Percentiles rank a stretch among this genome's conserved stretches.
Conservation (phyloP, 1,140 invertebrate species). For the Dendrolimus kikuchii region DNA sequence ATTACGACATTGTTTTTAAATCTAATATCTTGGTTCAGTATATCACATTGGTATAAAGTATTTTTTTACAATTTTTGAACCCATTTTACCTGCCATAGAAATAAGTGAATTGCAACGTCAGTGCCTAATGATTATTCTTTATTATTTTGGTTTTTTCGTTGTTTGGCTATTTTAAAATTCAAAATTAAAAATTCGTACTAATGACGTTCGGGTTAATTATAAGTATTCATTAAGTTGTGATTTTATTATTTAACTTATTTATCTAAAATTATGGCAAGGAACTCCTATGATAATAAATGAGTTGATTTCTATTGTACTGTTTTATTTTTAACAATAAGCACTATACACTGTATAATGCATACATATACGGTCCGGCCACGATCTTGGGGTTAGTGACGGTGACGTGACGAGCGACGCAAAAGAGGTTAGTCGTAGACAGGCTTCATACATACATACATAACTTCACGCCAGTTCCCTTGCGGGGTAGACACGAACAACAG, state of each 20-base stretch:
- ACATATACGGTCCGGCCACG: background rate
- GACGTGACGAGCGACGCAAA: too few relatives aligned
- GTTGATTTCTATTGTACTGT: slow-evolving; percentile 40
- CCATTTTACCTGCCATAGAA: slow-evolving; percentile 64
- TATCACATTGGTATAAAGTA: slow-evolving; percentile 38
- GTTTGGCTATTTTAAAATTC: slow-evolving; percentile 18
- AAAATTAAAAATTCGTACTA: slow-evolving; percentile 37
- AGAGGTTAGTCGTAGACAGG: too few relatives aligned
- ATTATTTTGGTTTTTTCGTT: slow-evolving; percentile 15
- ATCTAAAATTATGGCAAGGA: slow-evolving; percentile 68
- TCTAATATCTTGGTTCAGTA: slow-evolving; percentile 21
- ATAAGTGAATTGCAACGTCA: slow-evolving; percentile 55
- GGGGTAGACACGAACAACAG: too few relatives aligned
- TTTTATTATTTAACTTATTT: slow-evolving; percentile 69
- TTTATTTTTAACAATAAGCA: slow-evolving; percentile 15
- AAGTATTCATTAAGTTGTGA: slow-evolving; percentile 68
- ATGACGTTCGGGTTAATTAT: slow-evolving; percentile 59
- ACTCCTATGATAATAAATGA: slow-evolving; percentile 58
- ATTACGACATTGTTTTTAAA: too few relatives aligned
- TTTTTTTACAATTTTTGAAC: slow-evolving; percentile 55
- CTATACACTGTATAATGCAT: background rate
- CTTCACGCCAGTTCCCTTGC: too few relatives aligned
- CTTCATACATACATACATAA: too few relatives aligned
- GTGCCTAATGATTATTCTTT: slow-evolving; percentile 14
- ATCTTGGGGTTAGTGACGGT: too few relatives aligned